Percentiles rank a stretch among this genome's conserved stretches.
phyloP scores from a whole-genome alignment of 2,888 invertebrate genomes.

The Ephialtes manifestator region DNA sequence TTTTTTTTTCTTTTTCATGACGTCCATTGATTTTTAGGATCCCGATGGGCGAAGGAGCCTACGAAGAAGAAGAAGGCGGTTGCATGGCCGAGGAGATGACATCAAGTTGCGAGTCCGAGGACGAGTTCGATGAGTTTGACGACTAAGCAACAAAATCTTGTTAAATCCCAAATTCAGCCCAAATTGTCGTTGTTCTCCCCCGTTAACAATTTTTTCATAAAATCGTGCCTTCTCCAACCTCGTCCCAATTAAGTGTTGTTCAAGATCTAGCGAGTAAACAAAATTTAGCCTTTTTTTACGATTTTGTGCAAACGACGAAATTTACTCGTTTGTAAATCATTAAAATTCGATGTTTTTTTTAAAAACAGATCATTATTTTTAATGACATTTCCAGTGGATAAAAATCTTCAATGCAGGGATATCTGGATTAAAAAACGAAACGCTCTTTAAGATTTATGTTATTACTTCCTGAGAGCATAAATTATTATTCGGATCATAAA shows the following conservation, averaged over 20 bases:
- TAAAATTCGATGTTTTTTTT: too few relatives aligned
- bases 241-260: neutral
- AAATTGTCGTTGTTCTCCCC: neutral
- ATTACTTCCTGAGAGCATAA: too few relatives aligned
- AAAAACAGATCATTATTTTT: too few relatives aligned
- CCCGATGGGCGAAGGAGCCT: conserved; percentile 73
- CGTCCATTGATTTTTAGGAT: conserved; percentile 74
- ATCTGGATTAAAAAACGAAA: too few relatives aligned
- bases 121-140: conserved; percentile 78
- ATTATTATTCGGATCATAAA: too few relatives aligned
- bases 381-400: too few relatives aligned
- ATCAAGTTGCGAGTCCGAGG: conserved; percentile 79
- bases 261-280: too few relatives aligned
- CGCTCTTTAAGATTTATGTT: too few relatives aligned
- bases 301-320: too few relatives aligned
- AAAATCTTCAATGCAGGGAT: too few relatives aligned
- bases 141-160: conserved; percentile 63
- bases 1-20: conserved; percentile 24
- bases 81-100: conserved; percentile 78
- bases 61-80: conserved; percentile 75
- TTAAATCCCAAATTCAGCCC: neutral
- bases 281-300: too few relatives aligned
- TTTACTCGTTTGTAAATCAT: too few relatives aligned
- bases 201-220: conserved; percentile 32
- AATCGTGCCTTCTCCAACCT: conserved; percentile 21